phyloP scores from a whole-genome alignment of 2,888 invertebrate species.

The Ariolimax columbianus region DNA sequence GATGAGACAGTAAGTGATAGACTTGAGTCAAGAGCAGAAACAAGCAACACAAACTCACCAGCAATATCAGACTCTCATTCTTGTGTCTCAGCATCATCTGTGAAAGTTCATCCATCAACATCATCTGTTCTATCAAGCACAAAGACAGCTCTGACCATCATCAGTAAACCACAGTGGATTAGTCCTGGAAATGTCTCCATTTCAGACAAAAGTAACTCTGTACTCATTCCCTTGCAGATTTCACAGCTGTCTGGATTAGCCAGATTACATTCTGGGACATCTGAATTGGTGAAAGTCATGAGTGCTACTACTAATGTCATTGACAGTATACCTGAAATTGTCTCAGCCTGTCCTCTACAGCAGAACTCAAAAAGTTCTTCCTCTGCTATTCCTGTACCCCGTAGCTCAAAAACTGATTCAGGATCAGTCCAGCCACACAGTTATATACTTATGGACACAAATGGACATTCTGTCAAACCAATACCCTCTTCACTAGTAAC shows the following conservation, averaged over 20 bases:
- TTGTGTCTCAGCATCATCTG: neutral
- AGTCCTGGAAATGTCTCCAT: neutral
- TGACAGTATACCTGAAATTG: neutral
- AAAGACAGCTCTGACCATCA: constrained; percentile 1
- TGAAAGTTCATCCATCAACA: neutral
- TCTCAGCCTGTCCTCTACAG: neutral
- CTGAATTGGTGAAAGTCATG: neutral
- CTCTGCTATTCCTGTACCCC: neutral
- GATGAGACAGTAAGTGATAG: neutral
- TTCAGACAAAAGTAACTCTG: neutral
- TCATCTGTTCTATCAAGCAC: neutral
- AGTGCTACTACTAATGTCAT: neutral
- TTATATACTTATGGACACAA: neutral
- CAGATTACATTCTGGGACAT: neutral
- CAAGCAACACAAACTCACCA: neutral
- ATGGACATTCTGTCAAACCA: neutral
- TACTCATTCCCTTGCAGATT: neutral
- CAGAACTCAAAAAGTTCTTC: neutral
- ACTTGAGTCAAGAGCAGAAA: too few relatives aligned
- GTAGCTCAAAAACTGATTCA: neutral
- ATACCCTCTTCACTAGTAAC: too few relatives aligned
- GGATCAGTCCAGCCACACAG: neutral
- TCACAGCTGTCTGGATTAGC: neutral
- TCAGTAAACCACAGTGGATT: neutral
- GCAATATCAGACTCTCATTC: neutral